Conservation (phyloP, 2,888 invertebrate species). For the Parnassius apollo region DNA sequence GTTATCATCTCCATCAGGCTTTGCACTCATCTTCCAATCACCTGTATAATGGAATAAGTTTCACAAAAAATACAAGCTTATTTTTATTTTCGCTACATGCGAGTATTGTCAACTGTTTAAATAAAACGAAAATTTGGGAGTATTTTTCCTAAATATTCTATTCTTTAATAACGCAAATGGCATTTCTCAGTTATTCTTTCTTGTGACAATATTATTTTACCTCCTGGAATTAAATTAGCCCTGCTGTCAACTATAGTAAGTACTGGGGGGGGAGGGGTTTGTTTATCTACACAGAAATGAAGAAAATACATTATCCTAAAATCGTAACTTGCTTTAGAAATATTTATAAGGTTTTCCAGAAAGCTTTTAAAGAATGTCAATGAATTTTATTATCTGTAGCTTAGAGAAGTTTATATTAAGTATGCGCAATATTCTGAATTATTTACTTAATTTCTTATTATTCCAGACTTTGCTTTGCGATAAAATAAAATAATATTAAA, state of each 20-base stretch:
- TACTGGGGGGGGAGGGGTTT: slow-evolving; percentile 38
- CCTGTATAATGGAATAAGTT: no score
- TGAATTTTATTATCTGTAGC: no score
- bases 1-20: no score
- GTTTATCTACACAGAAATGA: slow-evolving; percentile 38
- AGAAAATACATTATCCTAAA: slow-evolving; percentile 31
- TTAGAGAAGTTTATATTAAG: no score
- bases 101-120: no score
- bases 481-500: no score
- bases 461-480: no score
- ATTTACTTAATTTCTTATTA: no score
- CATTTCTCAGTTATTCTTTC: slow-evolving; percentile 45
- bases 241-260: slow-evolving; percentile 42
- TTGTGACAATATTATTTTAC: slow-evolving; percentile 56
- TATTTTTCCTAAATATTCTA: slow-evolving; percentile 39
- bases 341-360: slow-evolving; percentile 9
- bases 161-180: slow-evolving; percentile 58
- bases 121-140: slow-evolving; percentile 12
- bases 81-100: no score
- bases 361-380: not conserved
- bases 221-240: slow-evolving; percentile 42
- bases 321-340: slow-evolving; percentile 10
- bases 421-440: no score
- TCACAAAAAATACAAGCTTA: no score
- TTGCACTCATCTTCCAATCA: no score